Base-by-base conservation (phyloP, 2,888 invertebrate genomes). In the Acanthococcus lagerstroemiae region DNA sequence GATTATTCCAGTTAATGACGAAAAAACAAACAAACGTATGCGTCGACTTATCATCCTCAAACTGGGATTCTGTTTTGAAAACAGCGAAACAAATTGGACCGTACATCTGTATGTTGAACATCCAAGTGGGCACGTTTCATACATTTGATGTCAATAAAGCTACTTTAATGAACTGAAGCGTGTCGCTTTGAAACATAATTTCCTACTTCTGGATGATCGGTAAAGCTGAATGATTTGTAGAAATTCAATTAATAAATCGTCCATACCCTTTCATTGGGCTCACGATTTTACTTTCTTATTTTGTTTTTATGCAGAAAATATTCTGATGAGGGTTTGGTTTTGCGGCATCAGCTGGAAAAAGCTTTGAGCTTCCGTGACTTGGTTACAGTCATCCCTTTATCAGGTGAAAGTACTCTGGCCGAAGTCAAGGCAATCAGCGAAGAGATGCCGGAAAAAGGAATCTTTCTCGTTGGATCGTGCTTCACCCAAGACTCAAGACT, bases 41-140 rank as follows among this genome's bases (percentile, higher is more conserved):
- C 17, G 52, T 52, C 1, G 44, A 54, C 19, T 24, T 63, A 22
- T 5, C 12, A 9, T 12, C 26, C 24, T 17, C 30, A 15, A 30
- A 50, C 22, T 5, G 30, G 4, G 63, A 63, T 15, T 22, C 27
- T 7, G 5, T 63, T 3, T 4, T 63, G n/a, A 21, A 54, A 22
- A 52, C 22, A n/a, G 63, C 52, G 7, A 50, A 63, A 21, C 21
- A 48, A 52, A 63, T 63, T 54, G 63, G 63, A 17, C 63, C 63
- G n/a, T 37, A 63, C 17, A 52, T 63, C 3, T 54, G 63, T 24
- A 44, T 63, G 4, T 17, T 63, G 9, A 24, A 37, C n/a, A 37
- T 54, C 24, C 24, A 54, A 24, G 30, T 30, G 17, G 37, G 54
- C n/a, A 17, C 12, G 7, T 63, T 37, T 22, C 12, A 63, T 24